Conservation (phyloP, 2,797 vertebrate species). For the Cyprinodon diabolis region DNA sequence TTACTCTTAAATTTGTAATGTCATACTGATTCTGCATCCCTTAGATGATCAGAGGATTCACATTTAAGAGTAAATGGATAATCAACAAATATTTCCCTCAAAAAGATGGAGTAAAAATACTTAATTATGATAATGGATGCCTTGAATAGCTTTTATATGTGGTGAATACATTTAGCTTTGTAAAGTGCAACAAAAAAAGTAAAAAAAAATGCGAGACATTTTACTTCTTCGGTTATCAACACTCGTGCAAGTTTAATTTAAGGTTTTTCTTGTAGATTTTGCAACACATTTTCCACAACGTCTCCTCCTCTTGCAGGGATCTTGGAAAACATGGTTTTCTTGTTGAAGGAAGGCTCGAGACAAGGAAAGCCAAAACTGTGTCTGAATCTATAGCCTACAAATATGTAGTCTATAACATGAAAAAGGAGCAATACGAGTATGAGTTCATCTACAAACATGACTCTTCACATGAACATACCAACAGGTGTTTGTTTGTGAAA, state of each 20-base stretch:
- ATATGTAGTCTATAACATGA: constrained; percentile 72
- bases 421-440: constrained; percentile 19
- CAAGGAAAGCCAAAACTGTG: constrained; percentile 35
- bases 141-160: not conserved
- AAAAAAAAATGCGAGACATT: not conserved
- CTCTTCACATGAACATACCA: not conserved
- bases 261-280: not conserved
- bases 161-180: too few species aligned
- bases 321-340: constrained; percentile 81
- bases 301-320: constrained; percentile 57
- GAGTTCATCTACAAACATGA: constrained; percentile 87
- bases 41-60: not conserved
- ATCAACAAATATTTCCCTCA: not conserved
- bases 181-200: not conserved
- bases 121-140: not conserved
- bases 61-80: not conserved
- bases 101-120: not conserved
- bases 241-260: not conserved
- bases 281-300: not conserved
- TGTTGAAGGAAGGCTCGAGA: constrained; percentile 74
- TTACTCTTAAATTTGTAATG: not conserved
- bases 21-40: not conserved
- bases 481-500: constrained; percentile 85
- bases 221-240: not conserved
- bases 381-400: constrained; percentile 86